phyloP scores from a whole-genome alignment of 2,888 invertebrate species.

The Emmelina monodactyla region DNA sequence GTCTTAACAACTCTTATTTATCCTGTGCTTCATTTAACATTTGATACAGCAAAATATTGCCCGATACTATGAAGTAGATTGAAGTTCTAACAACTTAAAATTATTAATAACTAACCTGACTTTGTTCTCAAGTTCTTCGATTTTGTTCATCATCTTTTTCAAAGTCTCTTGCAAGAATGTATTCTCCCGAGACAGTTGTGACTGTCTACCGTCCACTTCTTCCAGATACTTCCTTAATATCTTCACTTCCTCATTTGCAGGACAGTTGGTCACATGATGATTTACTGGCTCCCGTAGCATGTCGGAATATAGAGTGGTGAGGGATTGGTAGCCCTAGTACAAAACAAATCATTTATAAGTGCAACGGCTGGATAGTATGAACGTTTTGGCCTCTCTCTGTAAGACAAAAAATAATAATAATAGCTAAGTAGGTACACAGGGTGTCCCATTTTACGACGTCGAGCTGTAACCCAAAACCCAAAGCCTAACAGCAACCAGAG shows the following conservation, averaged over 20 bases:
- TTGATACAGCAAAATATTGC: too few species aligned
- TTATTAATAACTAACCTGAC: slow-evolving; percentile 31
- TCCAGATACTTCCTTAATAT: slow-evolving; percentile 30
- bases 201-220: slow-evolving; percentile 34
- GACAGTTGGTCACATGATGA: slow-evolving; percentile 14
- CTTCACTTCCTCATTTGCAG: slow-evolving; percentile 26
- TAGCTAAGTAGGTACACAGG: too few species aligned
- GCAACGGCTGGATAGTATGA: too few species aligned
- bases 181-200: slow-evolving; percentile 34
- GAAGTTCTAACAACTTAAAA: background rate
- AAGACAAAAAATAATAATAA: too few species aligned
- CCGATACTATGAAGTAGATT: too few species aligned
- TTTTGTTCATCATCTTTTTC: slow-evolving; percentile 34
- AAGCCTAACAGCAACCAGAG: too few species aligned
- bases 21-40: too few species aligned
- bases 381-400: too few species aligned
- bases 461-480: too few species aligned
- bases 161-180: slow-evolving; percentile 33
- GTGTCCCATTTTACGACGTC: too few species aligned
- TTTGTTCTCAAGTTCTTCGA: slow-evolving; percentile 43
- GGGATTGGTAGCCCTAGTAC: slow-evolving; percentile 49
- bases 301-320: slow-evolving; percentile 42
- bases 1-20: too few species aligned
- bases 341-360: slow-evolving; percentile 6
- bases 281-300: slow-evolving; percentile 30